Evolutionary conservation across 2,113 vertebrate genomes (phyloP), one percentile per base, ranked within the genome.

Genomic region (Tyrannus savana): DNA sequence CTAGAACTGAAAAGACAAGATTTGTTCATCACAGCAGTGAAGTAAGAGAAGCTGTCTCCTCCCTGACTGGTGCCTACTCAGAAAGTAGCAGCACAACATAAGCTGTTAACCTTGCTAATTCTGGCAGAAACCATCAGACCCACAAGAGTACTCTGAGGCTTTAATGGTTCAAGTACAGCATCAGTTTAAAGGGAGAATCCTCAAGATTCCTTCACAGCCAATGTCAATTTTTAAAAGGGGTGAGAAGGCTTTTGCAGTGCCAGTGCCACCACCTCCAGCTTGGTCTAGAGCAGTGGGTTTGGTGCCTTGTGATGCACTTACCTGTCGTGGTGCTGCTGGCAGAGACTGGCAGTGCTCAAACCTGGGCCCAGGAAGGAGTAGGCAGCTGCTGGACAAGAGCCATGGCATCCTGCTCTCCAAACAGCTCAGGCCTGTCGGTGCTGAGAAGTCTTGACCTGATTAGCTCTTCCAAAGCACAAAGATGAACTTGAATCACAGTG

Each of bases 401-500:
- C 0, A 1, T 0, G 19, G 37, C 0, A 0, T 37, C 63, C 1
- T 7, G 42, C 30, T 63, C 78, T 58, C 52, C 68, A 14, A 56
- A 41, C 52, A 56, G 68, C 68, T 64, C 58, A 9, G 37, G 30
- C 63, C 55, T 15, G 14, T 17, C 72, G 47, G 19, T 30, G 33
- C 82, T 31, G 67, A 86, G 71, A 46, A 88, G 44, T 24, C 87
- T 33, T 59, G 72, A 76, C 59, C 68, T 89, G 59, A 42, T 50
- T 3, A 74, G 50, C 59, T 92, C 83, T 84, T 75, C 72, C 60
- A 84, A 88, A 90, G 83, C 88, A 94, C 68, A 75, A 68, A 95
- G 73, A 73, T 78, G 88, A 89, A 81, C 73, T 71, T 81, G 53
- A 95, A 76, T 72, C 86, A 41, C 44, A 62, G 74, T 1, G 3